A percentile compares a stretch with the other conserved stretches of the same genome.
Conservation (phyloP, 2,888 invertebrate species). For the Melieria picta region DNA sequence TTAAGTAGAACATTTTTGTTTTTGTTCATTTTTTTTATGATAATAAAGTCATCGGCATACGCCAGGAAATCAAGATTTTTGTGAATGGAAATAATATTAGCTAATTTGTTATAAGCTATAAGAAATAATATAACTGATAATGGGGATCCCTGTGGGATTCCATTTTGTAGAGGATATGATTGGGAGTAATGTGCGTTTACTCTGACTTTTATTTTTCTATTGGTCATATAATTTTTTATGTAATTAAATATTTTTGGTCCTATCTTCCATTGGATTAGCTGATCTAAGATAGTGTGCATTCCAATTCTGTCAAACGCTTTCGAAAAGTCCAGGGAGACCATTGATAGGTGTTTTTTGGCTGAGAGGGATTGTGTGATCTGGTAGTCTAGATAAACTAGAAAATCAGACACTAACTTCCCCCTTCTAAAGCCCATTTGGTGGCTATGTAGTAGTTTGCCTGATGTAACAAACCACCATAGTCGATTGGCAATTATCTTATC, state of each 20-base stretch:
- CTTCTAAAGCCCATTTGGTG: slow-evolving; percentile 6
- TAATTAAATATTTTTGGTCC: slow-evolving; percentile 5
- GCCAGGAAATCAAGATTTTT: background rate
- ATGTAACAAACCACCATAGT: slow-evolving; percentile 33
- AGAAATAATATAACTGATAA: background rate
- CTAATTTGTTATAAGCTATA: background rate
- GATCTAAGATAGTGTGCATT: background rate
- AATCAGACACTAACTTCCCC: background rate
- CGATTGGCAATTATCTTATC: slow-evolving; percentile 32
- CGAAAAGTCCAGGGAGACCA: background rate
- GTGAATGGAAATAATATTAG: background rate
- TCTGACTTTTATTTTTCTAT: background rate
- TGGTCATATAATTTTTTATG: background rate
- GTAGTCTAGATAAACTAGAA: slow-evolving; percentile 6
- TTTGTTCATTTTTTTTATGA: slow-evolving; percentile 5
- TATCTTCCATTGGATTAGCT: background rate
- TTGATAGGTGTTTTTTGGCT: background rate
- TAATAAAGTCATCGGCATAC: background rate
- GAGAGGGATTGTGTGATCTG: slow-evolving; percentile 1
- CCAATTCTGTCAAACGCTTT: background rate
- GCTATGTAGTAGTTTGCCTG: slow-evolving; percentile 7
- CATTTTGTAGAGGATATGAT: background rate
- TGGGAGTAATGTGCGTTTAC: background rate
- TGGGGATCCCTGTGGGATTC: background rate
- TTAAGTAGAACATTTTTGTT: background rate